Percentiles rank a stretch among this genome's conserved stretches.
Evolutionary conservation across 1,140 invertebrate species (phyloP).

Genomic region (Lasioglossum baleicum): DNA sequence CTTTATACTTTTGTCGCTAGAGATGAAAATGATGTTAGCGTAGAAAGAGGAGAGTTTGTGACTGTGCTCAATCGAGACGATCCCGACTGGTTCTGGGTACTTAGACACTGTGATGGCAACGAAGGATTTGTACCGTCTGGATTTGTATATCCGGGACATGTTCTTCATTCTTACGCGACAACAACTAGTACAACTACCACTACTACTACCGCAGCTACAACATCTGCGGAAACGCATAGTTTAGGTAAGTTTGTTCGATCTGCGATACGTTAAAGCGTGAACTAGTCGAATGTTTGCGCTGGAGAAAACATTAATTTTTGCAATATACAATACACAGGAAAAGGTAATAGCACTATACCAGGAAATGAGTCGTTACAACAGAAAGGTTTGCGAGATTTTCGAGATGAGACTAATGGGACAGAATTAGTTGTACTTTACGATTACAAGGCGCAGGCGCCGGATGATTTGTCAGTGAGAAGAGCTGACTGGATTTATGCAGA

Average conservation of each 20-base stretch:
- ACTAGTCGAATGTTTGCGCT: not conserved
- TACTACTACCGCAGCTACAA: conserved; percentile 64
- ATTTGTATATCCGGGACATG: conserved; percentile 92
- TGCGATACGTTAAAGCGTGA: not conserved
- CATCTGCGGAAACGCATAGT: conserved; percentile 69
- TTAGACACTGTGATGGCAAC: conserved; percentile 91
- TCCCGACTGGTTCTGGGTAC: conserved; percentile 97
- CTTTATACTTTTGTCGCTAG: conserved; percentile 95
- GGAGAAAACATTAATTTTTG: not conserved
- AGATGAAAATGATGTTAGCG: conserved; percentile 96
- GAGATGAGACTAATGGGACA: conserved; percentile 83
- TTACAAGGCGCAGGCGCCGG: conserved; percentile 96
- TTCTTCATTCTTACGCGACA: conserved; percentile 76
- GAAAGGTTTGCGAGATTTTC: conserved; percentile 76
- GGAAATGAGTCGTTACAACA: conserved; percentile 73
- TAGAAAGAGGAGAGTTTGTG: conserved; percentile 95
- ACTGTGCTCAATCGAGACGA: conserved; percentile 96
- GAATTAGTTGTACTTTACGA: conserved; percentile 96
- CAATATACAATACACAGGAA: conserved; percentile 59
- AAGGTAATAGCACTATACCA: conserved; percentile 66
- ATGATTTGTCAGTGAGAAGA: conserved; percentile 92
- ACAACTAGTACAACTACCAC: conserved; percentile 72
- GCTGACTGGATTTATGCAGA: conserved; percentile 98
- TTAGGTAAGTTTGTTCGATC: conserved; percentile 63
- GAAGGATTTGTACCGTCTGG: conserved; percentile 97